Evolutionary conservation across 2,113 vertebrate species (phyloP).

Genomic region (Elephantulus edwardii): DNA sequence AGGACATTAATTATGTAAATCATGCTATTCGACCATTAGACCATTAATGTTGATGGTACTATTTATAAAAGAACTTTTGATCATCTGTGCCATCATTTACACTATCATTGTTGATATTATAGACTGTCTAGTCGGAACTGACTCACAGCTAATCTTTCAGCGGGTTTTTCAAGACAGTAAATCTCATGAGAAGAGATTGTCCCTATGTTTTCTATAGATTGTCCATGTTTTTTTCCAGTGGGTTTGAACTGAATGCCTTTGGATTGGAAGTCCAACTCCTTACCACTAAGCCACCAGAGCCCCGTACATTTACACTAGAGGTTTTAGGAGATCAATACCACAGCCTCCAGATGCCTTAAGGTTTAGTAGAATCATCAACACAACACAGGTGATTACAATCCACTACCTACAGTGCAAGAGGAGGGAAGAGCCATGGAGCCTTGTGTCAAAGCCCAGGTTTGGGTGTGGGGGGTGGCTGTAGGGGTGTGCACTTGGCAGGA

Average conservation of each 20-base stretch:
- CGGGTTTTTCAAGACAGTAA: too few species aligned
- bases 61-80: constrained; percentile 1
- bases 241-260: too few species aligned
- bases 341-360: background rate
- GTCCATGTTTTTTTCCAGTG: too few species aligned
- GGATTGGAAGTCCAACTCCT: too few species aligned
- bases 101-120: too few species aligned
- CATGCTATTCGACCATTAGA: background rate
- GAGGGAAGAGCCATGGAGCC: background rate
- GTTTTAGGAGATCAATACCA: background rate
- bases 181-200: too few species aligned
- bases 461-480: background rate
- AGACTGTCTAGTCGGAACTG: too few species aligned
- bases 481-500: background rate
- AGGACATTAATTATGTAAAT: background rate
- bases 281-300: too few species aligned
- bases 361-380: background rate
- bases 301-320: too few species aligned
- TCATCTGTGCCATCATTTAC: background rate
- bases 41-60: background rate
- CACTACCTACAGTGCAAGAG: background rate
- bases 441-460: too few species aligned
- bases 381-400: background rate
- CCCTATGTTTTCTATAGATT: too few species aligned
- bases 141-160: too few species aligned